These are phyloP conservation scores for Zeuzera pyrina DNA, from an alignment of 2,888 invertebrate species.

Conservation along the genomic window DNA sequence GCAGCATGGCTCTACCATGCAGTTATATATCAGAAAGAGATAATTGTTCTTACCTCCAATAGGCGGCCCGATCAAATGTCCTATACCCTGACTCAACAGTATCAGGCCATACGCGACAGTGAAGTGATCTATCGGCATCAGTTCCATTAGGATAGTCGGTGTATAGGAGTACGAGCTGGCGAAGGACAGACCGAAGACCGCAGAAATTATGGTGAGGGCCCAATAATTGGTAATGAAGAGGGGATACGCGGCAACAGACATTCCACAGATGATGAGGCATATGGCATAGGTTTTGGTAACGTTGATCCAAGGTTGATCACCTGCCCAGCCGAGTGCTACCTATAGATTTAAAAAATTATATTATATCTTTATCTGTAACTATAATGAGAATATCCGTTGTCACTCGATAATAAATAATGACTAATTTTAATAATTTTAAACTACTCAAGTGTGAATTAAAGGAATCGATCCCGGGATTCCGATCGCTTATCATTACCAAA, in stretches of 20 bases:
- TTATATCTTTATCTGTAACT: not conserved
- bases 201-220: conserved; percentile 61
- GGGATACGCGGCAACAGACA: conserved; percentile 75
- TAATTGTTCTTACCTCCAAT: conserved; percentile 78
- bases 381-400: not conserved
- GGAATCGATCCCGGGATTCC: no score
- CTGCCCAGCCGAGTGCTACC: conserved; percentile 89
- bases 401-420: not conserved
- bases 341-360: conserved; percentile 26
- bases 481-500: no score
- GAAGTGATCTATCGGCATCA: conserved; percentile 91
- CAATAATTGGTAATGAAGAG: conserved; percentile 64
- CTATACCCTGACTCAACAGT: conserved; percentile 91
- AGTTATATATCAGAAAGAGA: no score
- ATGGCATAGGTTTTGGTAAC: conserved; percentile 86
- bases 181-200: conserved; percentile 89
- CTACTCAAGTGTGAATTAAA: no score
- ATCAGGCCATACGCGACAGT: conserved; percentile 93
- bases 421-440: no score
- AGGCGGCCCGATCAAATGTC: conserved; percentile 94
- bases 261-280: conserved; percentile 80
- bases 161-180: conserved; percentile 94
- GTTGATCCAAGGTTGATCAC: conserved; percentile 89
- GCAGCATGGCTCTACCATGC: no score
- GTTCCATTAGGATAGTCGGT: conserved; percentile 89